Percentiles rank a stretch among this genome's conserved stretches.
Evolutionary conservation across 1,140 invertebrate genomes (phyloP).

Genomic region (Leptopilina boulardi): DNA sequence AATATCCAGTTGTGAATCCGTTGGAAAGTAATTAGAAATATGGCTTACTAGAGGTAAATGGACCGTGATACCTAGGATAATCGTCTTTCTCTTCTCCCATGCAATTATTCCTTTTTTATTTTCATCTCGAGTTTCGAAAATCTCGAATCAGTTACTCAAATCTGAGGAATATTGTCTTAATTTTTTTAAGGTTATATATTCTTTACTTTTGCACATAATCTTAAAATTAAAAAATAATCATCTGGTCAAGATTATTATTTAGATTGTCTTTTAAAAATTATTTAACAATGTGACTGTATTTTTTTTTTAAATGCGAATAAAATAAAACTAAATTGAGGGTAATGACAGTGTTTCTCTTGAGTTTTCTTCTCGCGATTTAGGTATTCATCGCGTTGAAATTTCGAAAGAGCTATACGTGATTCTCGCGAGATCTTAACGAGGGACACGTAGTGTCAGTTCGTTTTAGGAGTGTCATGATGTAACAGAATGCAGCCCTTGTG

Average conservation of each 20-base stretch:
- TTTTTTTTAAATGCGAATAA: background rate
- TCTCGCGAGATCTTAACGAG: constrained; percentile 29
- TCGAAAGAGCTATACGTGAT: constrained; percentile 17
- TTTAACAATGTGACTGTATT: background rate
- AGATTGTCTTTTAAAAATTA: too few species aligned
- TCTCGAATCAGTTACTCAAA: background rate
- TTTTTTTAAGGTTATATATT: background rate
- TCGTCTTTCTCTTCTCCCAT: constrained; percentile 45
- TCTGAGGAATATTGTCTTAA: constrained; percentile 7
- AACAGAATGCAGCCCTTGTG: background rate
- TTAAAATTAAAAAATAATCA: too few species aligned
- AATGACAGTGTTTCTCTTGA: background rate
- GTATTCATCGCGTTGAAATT: constrained; percentile 14
- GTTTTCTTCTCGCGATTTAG: background rate
- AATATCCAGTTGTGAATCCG: constrained; percentile 46
- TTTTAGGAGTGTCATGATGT: constrained; percentile 5
- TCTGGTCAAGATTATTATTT: too few species aligned
- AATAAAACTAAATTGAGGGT: background rate
- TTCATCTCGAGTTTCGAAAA: constrained; percentile 48
- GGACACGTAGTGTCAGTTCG: constrained; percentile 21
- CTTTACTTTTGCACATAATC: too few species aligned
- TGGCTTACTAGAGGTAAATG: constrained; percentile 65
- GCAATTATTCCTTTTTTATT: constrained; percentile 42
- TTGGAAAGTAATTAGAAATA: constrained; percentile 69
- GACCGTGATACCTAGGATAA: constrained; percentile 66